Base-by-base conservation (phyloP, 2,113 vertebrate genomes). In the Amblyornis subalaris region DNA sequence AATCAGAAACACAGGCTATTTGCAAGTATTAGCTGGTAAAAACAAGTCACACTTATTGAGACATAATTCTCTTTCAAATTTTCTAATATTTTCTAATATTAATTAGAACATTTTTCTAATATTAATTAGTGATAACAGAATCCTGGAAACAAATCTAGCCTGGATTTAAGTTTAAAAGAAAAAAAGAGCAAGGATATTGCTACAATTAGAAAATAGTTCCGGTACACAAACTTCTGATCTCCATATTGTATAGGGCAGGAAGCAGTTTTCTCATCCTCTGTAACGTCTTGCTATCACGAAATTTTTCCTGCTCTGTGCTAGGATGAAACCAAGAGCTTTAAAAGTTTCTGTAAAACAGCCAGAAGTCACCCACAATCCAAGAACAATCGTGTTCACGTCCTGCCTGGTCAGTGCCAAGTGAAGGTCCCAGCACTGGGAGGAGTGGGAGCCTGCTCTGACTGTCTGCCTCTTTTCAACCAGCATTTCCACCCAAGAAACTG, bases 91-190 rank as follows among this genome's bases (percentile, higher is more conserved):
- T 86, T 76, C 38, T 53, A 45, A 53, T 60, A 88, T 88, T 88
- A 93, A 80, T 76, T 94, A 94, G 58, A 53, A 60, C 36, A 76
- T 69, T 76, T 58, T 86, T 76, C 38, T 53, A 45, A 53, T 60
- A 88, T 88, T 88, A 93, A 80, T 76, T 94, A 94, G 54, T 28
- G 51, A 71, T 73, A 89, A 85, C 31, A 93, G 48, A 81, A 76
- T 74, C 44, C 62, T 83, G 78, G 71, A 91, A 92, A 94, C 12
- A 90, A 92, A 82, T 22, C 82, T 60, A 82, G 53, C 48, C 40
- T 19, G 18, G 10, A 62, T 70, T 82, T 76, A 45, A 45, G n/a
- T 57, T 51, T 50, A 28, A 45, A 88, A 58, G 25, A 42, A 13
- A 42, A 42, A 79, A 70, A 62, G 8, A 78, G 28, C 14, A 44